Base-by-base conservation (phyloP, 2,113 vertebrate species). In the Rhea pennata region DNA sequence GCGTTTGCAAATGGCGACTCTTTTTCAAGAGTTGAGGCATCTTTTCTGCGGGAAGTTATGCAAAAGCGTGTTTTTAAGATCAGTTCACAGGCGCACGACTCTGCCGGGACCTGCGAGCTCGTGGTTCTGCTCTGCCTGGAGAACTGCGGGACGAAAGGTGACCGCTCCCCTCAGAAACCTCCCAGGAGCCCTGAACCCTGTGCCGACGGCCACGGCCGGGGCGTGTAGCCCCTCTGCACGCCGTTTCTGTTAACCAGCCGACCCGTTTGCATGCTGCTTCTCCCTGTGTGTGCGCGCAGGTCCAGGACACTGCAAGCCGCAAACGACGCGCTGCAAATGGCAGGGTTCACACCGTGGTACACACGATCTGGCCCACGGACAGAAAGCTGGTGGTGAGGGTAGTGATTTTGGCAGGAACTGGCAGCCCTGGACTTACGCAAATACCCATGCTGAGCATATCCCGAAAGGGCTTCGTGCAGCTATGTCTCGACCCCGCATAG, bases 251-350 rank as follows among this genome's bases (percentile, higher is more conserved):
- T 33, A 31, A 42, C 29, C 3, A 39, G 42, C 53, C 11, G 58
- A 66, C 46, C 8, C 3, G 7, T n/a, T 53, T 26, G 46, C 46
- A 71, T 1, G 39, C 62, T 5, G 12, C 48, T 46, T 6, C 9
- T 27, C 62, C 75, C 1, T 4, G 8, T 1, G 22, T 1, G 2
- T 7, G 53, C 4, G 3, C 19, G 19, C 58, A 31, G 58, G 17
- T 2, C 3, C 36, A 3, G 58, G 27, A 13, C 54, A 29, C 29
- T n/a, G 31, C n/a, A 13, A 33, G 62, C 31, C 17, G 53, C 65
- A 50, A 64, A 40, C 23, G 46, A 5, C 33, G 3, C 23, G 78
- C 29, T 22, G n/a, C 61, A 2, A 27, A 61, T 33, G 20, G 46
- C 53, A 46, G 64, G 53, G 58, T 31, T 5, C 33, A 71, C 12